These are phyloP conservation scores for Nasua narica DNA, from an alignment of 2,797 vertebrate species.

Conservation along the genomic window DNA sequence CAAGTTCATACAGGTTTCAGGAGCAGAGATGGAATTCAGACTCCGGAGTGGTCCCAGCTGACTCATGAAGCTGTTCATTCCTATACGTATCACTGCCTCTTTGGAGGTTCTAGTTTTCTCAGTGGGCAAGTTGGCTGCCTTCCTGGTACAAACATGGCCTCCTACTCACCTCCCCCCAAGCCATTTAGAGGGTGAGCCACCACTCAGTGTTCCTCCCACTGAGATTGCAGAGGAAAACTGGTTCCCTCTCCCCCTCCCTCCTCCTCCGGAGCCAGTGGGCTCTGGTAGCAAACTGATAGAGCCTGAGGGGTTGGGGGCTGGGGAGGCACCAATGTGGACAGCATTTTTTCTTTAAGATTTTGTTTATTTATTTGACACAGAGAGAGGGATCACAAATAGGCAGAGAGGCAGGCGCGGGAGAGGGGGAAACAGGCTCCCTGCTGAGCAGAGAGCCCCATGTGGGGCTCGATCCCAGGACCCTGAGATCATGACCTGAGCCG, in stretches of 20 bases:
- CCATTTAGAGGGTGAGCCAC: background rate
- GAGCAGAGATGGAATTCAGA: background rate
- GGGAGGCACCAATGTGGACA: too few species aligned
- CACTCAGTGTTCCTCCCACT: background rate
- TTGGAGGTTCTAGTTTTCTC: background rate
- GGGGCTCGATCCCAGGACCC: too few species aligned
- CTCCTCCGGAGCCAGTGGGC: background rate
- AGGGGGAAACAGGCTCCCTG: too few species aligned
- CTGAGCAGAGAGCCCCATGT: too few species aligned
- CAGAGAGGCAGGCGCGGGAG: too few species aligned
- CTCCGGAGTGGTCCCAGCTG: too few species aligned
- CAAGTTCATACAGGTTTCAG: background rate
- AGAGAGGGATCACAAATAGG: too few species aligned
- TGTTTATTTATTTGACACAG: too few species aligned
- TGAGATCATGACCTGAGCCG: too few species aligned
- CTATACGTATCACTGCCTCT: accelerated
- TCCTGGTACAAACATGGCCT: background rate
- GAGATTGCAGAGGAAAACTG: accelerated
- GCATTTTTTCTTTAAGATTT: too few species aligned
- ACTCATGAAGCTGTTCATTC: background rate
- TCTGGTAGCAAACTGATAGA: background rate
- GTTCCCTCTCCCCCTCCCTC: background rate
- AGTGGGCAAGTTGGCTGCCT: background rate
- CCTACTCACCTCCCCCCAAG: accelerated
- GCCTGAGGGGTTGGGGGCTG: too few species aligned